Evolutionary conservation across 1,140 invertebrate genomes (phyloP), one percentile per base, ranked within the genome.

Genomic region (Antheraea pernyi): DNA sequence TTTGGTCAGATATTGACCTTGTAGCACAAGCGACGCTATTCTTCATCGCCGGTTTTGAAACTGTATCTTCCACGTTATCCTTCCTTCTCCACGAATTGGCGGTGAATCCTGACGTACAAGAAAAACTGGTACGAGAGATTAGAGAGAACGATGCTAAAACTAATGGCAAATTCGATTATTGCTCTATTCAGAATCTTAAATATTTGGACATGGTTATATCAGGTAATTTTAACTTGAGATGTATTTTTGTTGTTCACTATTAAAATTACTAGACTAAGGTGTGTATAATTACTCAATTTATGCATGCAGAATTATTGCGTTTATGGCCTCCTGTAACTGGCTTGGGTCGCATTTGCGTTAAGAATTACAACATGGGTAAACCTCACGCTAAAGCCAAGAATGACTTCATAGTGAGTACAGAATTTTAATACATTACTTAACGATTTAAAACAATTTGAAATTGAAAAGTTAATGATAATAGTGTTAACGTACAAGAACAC

Each of bases 41-140:
- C 75, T 80, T 89, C 65, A 65, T 94, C n/a, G 95, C 94, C 30
- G 95, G 94, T 39, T 96, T 94, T 75, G 96, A 96, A 46, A 95
- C 95, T 0, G 93, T 95, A 22, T 93, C 95, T 8, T 92, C 92
- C 0, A 91, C 93, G 0, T 89, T 96, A 71, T 80, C 91, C 0
- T 94, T 93, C 70, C 81, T 91, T 3, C 72, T 94, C 0, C 94
- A 94, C 75, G 93, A 94, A 71, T 77, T 97, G 67, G 94, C 95
- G 0, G 69, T 92, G 3, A 87, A 96, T 80, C 94, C 93, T 18
- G 92, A 94, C 0, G 81, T 95, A 2, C 95, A 96, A 74, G 85
- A 95, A 0, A 92, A 85, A 0, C 62, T 89, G 42, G 67, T 65
- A 0, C 53, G 72, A 11, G 86, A 88, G 64, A 86, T 88, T 7